A percentile compares a stretch with the other conserved stretches of the same genome.
Evolutionary conservation across 2,888 invertebrate genomes (phyloP).

Genomic region (Trilocha varians): DNA sequence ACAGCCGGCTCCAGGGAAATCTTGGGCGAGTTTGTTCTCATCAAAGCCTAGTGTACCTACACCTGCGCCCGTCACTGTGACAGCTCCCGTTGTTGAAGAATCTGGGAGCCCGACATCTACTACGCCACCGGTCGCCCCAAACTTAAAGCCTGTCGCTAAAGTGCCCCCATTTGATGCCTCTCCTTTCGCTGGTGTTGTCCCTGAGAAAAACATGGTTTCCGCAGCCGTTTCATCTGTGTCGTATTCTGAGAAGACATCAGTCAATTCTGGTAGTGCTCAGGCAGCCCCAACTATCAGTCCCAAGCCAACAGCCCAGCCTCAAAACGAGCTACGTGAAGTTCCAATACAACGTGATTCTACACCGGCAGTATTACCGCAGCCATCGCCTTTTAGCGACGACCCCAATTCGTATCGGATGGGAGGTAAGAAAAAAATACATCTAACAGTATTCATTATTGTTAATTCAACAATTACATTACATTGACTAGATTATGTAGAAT

Average conservation of each 20-base stretch:
- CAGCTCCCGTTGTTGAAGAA: conserved; percentile 36
- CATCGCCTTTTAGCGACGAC: conserved; percentile 74
- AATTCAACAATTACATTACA: too few species aligned
- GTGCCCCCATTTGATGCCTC: conserved; percentile 75
- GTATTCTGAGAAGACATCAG: conserved; percentile 54
- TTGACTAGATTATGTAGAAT: too few species aligned
- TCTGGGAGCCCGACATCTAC: conserved; percentile 40
- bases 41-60: conserved; percentile 35
- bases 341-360: conserved; percentile 36
- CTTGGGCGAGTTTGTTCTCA: conserved; percentile 80
- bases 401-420: conserved; percentile 81
- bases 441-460: too few species aligned
- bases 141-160: conserved; percentile 73
- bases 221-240: conserved; percentile 28
- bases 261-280: conserved; percentile 38
- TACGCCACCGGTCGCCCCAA: conserved; percentile 32
- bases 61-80: conserved; percentile 19
- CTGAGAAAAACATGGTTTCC: conserved; percentile 26
- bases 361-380: conserved; percentile 49
- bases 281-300: conserved; percentile 19
- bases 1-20: conserved; percentile 63
- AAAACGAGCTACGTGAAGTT: conserved; percentile 27
- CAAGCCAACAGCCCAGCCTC: conserved; percentile 22
- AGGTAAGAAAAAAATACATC: conserved; percentile 59
- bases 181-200: conserved; percentile 26